These are phyloP conservation scores for Steromphala cineraria DNA, from an alignment of 2,888 invertebrate species.

Conservation along the genomic window DNA sequence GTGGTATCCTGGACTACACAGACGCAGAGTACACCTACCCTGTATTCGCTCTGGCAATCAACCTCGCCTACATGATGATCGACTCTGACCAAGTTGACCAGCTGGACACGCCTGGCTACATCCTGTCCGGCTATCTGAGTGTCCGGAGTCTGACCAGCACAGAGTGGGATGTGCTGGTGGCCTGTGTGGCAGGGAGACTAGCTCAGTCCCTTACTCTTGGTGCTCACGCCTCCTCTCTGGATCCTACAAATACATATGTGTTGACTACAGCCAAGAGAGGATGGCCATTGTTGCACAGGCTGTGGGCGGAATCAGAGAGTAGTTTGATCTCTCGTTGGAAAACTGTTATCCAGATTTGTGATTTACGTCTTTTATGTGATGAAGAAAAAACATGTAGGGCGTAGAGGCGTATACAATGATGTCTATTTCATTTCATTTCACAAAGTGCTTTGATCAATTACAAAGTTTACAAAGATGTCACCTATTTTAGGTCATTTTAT, in stretches of 20 bases:
- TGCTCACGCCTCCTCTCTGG: constrained; percentile 83
- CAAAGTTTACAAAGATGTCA: too few relatives aligned
- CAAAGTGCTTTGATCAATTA: too few relatives aligned
- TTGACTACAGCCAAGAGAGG: constrained; percentile 79
- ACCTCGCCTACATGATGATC: constrained; percentile 87
- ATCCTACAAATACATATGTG: constrained; percentile 88
- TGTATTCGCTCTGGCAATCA: constrained; percentile 88
- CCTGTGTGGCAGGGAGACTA: constrained; percentile 85
- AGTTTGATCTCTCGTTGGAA: constrained; percentile 37
- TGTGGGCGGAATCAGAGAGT: constrained; percentile 49
- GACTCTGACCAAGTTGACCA: constrained; percentile 79
- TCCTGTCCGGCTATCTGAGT: constrained; percentile 86
- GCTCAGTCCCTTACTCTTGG: constrained; percentile 90
- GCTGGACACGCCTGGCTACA: constrained; percentile 75
- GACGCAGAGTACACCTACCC: constrained; percentile 84
- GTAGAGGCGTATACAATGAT: too few relatives aligned
- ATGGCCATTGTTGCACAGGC: constrained; percentile 59
- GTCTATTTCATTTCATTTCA: too few relatives aligned
- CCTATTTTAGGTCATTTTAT: too few relatives aligned
- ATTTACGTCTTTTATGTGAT: too few relatives aligned
- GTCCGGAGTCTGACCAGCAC: constrained; percentile 80
- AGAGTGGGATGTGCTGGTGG: constrained; percentile 83
- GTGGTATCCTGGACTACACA: constrained; percentile 89
- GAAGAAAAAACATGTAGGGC: too few relatives aligned
- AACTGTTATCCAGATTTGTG: constrained; percentile 14